These are phyloP conservation scores for Fregetta grallaria DNA, from an alignment of 2,113 vertebrate species.

Conservation along the genomic window DNA sequence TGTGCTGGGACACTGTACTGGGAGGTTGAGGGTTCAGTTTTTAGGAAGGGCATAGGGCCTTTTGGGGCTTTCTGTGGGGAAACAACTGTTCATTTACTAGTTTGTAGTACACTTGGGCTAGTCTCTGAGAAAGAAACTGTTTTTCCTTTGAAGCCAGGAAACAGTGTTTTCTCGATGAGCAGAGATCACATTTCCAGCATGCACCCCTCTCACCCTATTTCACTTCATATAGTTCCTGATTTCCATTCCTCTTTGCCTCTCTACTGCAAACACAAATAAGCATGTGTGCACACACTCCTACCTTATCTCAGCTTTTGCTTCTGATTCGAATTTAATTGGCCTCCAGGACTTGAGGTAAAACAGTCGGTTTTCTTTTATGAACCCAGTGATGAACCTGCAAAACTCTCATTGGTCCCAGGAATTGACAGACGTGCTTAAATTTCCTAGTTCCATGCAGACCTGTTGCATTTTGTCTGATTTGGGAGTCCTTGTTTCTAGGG, in stretches of 20 bases:
- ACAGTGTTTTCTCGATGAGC: not conserved
- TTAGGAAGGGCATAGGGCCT: not conserved
- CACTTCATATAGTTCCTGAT: not conserved
- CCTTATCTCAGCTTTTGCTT: not conserved
- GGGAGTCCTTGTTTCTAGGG: not conserved
- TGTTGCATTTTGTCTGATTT: constrained; percentile 14
- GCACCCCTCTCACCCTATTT: not conserved
- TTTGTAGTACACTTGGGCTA: not conserved
- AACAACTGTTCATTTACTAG: not conserved
- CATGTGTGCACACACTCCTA: not conserved
- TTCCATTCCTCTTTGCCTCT: not conserved
- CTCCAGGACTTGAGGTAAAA: not conserved
- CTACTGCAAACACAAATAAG: not conserved
- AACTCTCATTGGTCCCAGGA: not conserved
- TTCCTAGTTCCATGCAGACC: not conserved
- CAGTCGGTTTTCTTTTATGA: not conserved
- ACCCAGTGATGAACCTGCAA: not conserved
- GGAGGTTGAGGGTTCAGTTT: not conserved
- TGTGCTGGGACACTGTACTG: not conserved
- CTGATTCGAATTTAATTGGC: not conserved
- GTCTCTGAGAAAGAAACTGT: not conserved
- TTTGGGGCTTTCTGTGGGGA: not conserved
- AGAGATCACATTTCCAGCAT: not conserved
- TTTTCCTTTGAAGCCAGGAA: not conserved
- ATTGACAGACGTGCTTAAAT: not conserved